A percentile compares a stretch with the other conserved stretches of the same genome.
Evolutionary conservation across 2,113 vertebrate genomes (phyloP).

Genomic region (Trichechus manatus): DNA sequence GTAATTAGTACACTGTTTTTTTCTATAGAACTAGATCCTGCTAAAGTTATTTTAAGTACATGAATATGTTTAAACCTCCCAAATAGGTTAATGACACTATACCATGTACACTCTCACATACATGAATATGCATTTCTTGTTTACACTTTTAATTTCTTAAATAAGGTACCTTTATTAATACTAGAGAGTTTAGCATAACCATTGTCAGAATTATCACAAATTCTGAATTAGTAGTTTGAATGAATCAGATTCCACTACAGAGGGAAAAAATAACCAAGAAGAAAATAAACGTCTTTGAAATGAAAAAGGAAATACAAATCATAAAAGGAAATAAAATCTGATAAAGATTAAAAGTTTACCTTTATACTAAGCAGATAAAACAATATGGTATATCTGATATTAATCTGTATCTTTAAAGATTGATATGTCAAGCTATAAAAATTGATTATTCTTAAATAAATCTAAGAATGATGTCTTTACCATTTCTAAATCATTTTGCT

Average conservation of each 20-base stretch:
- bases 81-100: neutral
- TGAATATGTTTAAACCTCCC: neutral
- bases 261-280: neutral
- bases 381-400: neutral
- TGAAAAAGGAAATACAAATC: neutral
- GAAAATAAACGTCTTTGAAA: constrained; percentile 3
- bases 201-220: neutral
- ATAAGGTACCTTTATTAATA: neutral
- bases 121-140: neutral
- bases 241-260: neutral
- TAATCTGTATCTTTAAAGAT: neutral
- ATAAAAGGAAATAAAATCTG: neutral
- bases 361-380: neutral
- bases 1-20: neutral
- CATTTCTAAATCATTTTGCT: neutral
- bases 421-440: neutral
- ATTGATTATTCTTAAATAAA: neutral
- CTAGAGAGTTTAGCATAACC: neutral
- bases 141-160: constrained; percentile 17
- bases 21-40: neutral
- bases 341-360: neutral
- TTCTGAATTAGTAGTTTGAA: constrained; percentile 24
- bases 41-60: neutral
- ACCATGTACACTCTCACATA: neutral
- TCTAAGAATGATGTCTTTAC: neutral